Evolutionary conservation across 2,888 invertebrate species (phyloP), one percentile per base, ranked within the genome.

Genomic region (Macaria notata): DNA sequence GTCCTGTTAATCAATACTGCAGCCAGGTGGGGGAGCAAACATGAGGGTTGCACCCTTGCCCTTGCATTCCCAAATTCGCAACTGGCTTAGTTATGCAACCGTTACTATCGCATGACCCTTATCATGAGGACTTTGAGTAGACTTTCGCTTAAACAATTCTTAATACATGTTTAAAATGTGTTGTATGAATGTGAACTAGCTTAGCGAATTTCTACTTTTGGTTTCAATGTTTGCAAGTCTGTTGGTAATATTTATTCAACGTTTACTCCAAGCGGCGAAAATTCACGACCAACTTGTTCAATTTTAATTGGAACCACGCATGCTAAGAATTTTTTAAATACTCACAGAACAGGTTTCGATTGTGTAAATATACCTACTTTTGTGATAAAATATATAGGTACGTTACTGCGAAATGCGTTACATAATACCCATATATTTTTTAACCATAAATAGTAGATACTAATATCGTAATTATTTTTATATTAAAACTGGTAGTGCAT

Each of bases 1-100:
- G 74, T 76, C 70, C 64, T 66, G 75, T 81, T 81, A 83, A 90
- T 90, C 89, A 84, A 90, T 88, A 89, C 84, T 88, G 88, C 87
- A 88, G 49, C 70, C 72, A 72, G 77, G 75, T 76, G 75, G 81
- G 83, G 84, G 80, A 76, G 66, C 62, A 46, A 50, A 62, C 5
- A 46, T 56, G 75, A 76, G 82, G 81, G 81, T 76, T 66, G 71
- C 74, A 86, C 89, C 89, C 88, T 77, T 68, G 59, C 89, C 89
- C 88, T 77, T 68, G 59, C 65, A 65, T 62, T 67, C 69, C 73
- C 75, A 71, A 82, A 83, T 82, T 82, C 68, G 75, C 78, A 63
- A 62, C 57, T 56, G 54, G 52, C 36, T 49, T 39, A n/a, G 43
- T 46, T 39, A 33, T 44, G 30, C 49, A 43, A 42, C 19, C n/a